Percentiles rank a stretch among this genome's conserved stretches.
phyloP scores from a whole-genome alignment of 2,888 invertebrate genomes.

The Troides oblongomaculatus region DNA sequence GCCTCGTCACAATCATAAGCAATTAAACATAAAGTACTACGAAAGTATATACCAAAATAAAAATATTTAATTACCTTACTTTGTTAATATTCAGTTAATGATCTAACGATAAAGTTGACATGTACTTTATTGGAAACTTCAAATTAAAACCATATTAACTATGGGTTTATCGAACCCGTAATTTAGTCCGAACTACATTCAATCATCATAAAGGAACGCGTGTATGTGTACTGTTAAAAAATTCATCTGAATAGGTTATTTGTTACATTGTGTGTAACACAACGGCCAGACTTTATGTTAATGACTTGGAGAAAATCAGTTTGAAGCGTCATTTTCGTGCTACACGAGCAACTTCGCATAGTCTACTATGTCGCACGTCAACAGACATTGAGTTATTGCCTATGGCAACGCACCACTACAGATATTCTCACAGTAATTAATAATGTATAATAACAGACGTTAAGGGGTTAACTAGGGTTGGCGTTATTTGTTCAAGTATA shows the following conservation, averaged over 20 bases:
- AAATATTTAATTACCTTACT: no score
- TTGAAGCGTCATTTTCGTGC: constrained; percentile 7
- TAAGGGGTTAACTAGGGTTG: constrained; percentile 8
- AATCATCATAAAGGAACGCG: no score
- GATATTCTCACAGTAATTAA: constrained; percentile 3
- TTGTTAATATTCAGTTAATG: no score
- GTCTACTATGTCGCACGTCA: not conserved
- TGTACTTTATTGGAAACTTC: no score
- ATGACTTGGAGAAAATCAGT: not conserved
- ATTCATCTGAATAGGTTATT: not conserved
- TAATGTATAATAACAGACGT: constrained; percentile 2
- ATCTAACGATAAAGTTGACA: no score
- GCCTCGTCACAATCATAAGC: no score
- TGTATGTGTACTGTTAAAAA: no score
- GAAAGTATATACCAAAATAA: no score
- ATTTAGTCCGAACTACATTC: no score
- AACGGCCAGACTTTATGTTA: not conserved
- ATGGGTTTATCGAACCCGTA: no score
- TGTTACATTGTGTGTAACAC: not conserved
- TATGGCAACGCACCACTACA: constrained; percentile 17
- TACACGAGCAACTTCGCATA: not conserved
- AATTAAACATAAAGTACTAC: no score
- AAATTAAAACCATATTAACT: no score
- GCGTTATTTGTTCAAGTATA: not conserved
- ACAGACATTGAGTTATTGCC: constrained; percentile 15